phyloP scores from a whole-genome alignment of 2,888 invertebrate genomes.

The Oscheius sp. region DNA sequence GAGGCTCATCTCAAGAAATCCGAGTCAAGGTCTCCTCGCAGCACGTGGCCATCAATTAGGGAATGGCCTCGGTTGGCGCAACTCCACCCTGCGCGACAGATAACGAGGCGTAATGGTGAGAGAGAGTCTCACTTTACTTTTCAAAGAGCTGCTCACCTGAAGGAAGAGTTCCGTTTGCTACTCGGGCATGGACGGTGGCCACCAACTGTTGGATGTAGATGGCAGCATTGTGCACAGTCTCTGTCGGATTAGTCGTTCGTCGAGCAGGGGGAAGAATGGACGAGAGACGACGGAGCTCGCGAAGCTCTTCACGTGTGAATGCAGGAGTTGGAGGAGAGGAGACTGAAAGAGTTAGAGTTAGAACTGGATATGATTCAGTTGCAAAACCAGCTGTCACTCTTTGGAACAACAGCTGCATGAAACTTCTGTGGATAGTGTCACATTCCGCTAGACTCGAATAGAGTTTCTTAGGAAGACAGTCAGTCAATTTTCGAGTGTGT shows the following conservation, averaged over 20 bases:
- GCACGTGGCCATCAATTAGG: slow-evolving; percentile 24
- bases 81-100: slow-evolving; percentile 30
- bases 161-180: slow-evolving; percentile 60
- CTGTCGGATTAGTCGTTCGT: slow-evolving; percentile 45
- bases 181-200: slow-evolving; percentile 61
- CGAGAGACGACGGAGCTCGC: slow-evolving; percentile 57
- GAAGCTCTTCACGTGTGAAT: slow-evolving; percentile 51
- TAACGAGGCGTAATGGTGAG: slow-evolving; percentile 31
- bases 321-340: slow-evolving; percentile 8
- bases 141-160: slow-evolving; percentile 46
- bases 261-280: slow-evolving; percentile 53
- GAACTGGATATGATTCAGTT: background rate
- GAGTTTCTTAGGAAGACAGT: background rate
- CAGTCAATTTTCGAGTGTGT: too few relatives aligned
- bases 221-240: slow-evolving; percentile 56
- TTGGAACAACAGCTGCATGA: background rate
- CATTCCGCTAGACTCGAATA: background rate
- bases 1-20: slow-evolving; percentile 26
- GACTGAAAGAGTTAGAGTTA: slow-evolving; percentile 15
- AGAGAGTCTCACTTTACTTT: background rate
- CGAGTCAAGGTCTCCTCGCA: slow-evolving; percentile 26
- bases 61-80: slow-evolving; percentile 31
- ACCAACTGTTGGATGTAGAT: slow-evolving; percentile 61
- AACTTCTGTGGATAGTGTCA: background rate
- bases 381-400: slow-evolving; percentile 10